phyloP scores from a whole-genome alignment of 2,113 vertebrate genomes.

The Ceyx cyanopectus region DNA sequence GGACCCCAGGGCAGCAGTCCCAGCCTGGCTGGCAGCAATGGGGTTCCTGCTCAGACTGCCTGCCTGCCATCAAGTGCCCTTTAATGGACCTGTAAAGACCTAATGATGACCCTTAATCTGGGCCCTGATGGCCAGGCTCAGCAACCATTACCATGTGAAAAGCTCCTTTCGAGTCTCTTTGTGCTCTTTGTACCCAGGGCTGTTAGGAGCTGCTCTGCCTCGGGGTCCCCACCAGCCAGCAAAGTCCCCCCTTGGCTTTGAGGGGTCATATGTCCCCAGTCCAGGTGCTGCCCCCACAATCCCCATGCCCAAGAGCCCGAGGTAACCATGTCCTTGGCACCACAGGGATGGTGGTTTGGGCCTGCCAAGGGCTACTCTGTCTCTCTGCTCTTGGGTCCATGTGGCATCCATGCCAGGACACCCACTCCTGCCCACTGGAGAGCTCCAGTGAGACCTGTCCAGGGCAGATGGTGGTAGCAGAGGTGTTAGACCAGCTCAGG shows the following conservation, averaged over 20 bases:
- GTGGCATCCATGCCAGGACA: not conserved
- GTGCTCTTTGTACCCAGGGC: constrained; percentile 45
- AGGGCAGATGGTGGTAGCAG: not conserved
- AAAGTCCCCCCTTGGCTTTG: not conserved
- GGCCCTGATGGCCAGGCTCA: constrained; percentile 23
- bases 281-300: too few species aligned
- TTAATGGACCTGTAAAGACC: constrained; percentile 70
- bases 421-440: not conserved
- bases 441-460: not conserved
- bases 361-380: not conserved
- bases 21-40: not conserved
- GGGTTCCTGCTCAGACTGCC: not conserved
- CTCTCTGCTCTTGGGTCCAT: not conserved
- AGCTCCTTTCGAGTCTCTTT: not conserved
- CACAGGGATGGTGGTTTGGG: accelerated
- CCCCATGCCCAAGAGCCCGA: not conserved
- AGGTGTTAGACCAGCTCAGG: not conserved
- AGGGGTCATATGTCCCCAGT: not conserved
- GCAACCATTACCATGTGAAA: constrained; percentile 67
- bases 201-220: constrained; percentile 35
- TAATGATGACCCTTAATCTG: constrained; percentile 62
- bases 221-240: not conserved
- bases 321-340: not conserved
- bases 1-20: not conserved
- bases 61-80: constrained; percentile 14